phyloP scores from a whole-genome alignment of 2,888 invertebrate genomes.

The Brenthis daphne region DNA sequence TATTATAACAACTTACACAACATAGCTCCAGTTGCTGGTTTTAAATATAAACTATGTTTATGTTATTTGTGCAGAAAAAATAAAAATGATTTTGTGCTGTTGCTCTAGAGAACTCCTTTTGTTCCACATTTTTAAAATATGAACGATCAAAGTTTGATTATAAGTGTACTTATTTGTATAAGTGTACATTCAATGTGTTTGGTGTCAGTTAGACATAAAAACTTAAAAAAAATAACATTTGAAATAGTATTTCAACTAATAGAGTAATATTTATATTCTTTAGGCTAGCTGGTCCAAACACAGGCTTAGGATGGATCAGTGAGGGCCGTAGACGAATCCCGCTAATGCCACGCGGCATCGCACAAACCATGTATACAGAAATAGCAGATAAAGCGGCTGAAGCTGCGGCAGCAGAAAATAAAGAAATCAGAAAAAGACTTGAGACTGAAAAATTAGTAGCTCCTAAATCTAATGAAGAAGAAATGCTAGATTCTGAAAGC shows the following conservation, averaged over 20 bases:
- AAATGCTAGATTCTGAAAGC: constrained; percentile 58
- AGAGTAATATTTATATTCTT: background rate
- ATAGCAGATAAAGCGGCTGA: constrained; percentile 90
- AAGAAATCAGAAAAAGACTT: constrained; percentile 64
- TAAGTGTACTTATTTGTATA: too few relatives aligned
- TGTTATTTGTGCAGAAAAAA: too few relatives aligned
- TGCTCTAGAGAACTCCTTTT: too few relatives aligned
- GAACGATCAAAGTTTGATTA: too few relatives aligned
- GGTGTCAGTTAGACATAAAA: too few relatives aligned
- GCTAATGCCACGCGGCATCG: constrained; percentile 90
- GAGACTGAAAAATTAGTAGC: constrained; percentile 65
- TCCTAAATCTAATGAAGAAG: constrained; percentile 64
- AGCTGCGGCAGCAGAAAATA: constrained; percentile 64
- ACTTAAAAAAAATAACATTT: background rate
- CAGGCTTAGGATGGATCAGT: constrained; percentile 90
- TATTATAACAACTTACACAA: too few relatives aligned
- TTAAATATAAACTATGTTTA: too few relatives aligned
- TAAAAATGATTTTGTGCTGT: too few relatives aligned
- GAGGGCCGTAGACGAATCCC: constrained; percentile 94
- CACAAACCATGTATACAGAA: constrained; percentile 92
- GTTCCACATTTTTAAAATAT: too few relatives aligned
- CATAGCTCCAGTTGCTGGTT: too few relatives aligned
- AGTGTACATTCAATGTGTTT: too few relatives aligned
- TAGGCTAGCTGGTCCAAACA: constrained; percentile 86
- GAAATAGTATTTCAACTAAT: background rate